Evolutionary conservation across 2,888 invertebrate genomes (phyloP).

Genomic region (Tetanocera ferruginea): DNA sequence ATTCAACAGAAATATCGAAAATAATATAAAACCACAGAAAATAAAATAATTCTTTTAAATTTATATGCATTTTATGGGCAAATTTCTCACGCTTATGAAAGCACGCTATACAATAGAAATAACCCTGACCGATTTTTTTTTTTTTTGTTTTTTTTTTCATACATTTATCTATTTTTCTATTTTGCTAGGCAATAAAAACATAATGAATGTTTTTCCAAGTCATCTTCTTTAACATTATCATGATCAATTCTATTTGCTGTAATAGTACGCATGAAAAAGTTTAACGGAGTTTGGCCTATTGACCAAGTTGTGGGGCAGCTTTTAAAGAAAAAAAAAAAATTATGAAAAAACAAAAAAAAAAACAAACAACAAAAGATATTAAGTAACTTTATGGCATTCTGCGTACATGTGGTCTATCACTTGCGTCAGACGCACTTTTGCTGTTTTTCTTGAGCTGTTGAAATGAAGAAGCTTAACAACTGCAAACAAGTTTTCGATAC

Average conservation of each 20-base stretch:
- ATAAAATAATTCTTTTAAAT: too few relatives aligned
- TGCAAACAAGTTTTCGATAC: too few relatives aligned
- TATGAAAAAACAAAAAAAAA: background rate
- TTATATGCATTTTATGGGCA: too few relatives aligned
- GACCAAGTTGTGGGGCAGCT: background rate
- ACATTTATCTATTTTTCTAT: background rate
- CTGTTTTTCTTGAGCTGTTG: background rate
- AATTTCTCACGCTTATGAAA: background rate
- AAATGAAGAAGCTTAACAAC: background rate
- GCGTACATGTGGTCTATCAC: background rate
- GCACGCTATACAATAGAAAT: background rate
- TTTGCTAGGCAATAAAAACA: background rate
- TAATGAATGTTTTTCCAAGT: background rate
- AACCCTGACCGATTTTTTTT: background rate
- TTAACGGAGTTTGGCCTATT: constrained; percentile 3
- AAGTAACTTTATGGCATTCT: too few relatives aligned
- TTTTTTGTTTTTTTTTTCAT: background rate
- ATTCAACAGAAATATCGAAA: too few relatives aligned
- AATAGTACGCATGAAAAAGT: background rate
- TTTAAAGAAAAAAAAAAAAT: background rate
- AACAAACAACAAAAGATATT: background rate
- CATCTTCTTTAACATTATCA: background rate
- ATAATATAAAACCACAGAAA: too few relatives aligned
- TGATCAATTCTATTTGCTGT: background rate
- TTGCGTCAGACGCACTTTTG: background rate